Percentiles rank a stretch among this genome's conserved stretches.
Evolutionary conservation across 2,797 vertebrate species (phyloP).

Genomic region (Neostethus bicornis): DNA sequence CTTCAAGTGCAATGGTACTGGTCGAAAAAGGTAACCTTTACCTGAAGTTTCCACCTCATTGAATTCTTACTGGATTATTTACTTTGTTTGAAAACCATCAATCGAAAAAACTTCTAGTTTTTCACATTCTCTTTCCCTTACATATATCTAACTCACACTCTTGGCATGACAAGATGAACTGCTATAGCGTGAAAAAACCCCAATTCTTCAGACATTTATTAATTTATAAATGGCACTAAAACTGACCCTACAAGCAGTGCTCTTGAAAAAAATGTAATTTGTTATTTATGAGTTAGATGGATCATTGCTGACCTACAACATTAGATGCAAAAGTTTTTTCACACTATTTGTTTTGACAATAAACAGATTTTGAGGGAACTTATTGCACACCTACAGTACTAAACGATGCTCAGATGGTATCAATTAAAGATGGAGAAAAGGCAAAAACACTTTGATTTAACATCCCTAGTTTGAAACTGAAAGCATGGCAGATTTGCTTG

Average conservation of each 20-base stretch:
- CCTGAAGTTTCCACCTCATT: not conserved
- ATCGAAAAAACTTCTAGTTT: too few relatives aligned
- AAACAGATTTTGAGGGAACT: not conserved
- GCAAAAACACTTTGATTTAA: not conserved
- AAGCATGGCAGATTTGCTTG: not conserved
- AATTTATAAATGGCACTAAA: too few relatives aligned
- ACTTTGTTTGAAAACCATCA: not conserved
- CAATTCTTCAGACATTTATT: not conserved
- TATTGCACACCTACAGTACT: not conserved
- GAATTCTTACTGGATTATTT: not conserved
- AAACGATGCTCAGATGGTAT: too few relatives aligned
- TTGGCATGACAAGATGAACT: too few relatives aligned
- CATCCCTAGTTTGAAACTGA: not conserved
- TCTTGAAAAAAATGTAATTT: too few relatives aligned
- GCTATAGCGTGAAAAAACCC: too few relatives aligned
- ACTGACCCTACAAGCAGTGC: too few relatives aligned
- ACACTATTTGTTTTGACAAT: too few relatives aligned
- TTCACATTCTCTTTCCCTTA: not conserved
- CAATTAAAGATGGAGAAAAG: not conserved
- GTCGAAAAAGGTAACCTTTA: not conserved
- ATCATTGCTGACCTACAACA: too few relatives aligned
- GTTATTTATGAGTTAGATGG: too few relatives aligned
- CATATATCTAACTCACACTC: not conserved
- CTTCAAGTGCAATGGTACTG: constrained; percentile 2
- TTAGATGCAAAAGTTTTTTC: too few relatives aligned